Base-by-base conservation (phyloP, 2,888 invertebrate species). In the Nemoura dubitans region DNA sequence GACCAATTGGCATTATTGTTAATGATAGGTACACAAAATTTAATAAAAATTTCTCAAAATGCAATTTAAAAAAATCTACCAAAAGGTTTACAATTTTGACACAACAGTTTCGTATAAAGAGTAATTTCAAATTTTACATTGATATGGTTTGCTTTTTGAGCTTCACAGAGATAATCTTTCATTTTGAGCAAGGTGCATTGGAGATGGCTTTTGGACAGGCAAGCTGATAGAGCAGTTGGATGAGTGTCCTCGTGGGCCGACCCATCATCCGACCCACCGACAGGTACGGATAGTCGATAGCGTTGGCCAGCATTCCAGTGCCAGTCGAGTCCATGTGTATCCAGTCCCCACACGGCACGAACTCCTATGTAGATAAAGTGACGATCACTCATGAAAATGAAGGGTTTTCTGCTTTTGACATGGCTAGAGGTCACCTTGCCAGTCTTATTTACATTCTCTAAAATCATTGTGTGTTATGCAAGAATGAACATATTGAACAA, bases 281-380 rank as follows among this genome's bases (percentile, higher is more conserved):
- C 86, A 95, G 91, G 91, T 96, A 96, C 0, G 95, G 93, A 88
- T 94, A 92, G 87, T 94, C 93, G 88, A 93, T 93, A 88, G 91
- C 59, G 76, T 94, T 94, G 83, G 95, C 94, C 86, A 93, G 92
- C 92, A 96, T 95, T 0, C 96, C 95, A 27, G 81, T 42, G 89
- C 96, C 96, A 88, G 95, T 95, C 0, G 96, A 96, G 91, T 97
- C 97, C 88, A 97, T 92, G 90, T 97, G 97, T 89, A 96, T 91
- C 97, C 97, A 97, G 88, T 94, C 93, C 28, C 93, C 94, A 89
- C 95, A 95, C 5, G 94, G 94, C 0, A 95, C 93, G 89, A 95
- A 95, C 90, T 96, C 95, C 78, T 93, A 93, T 0, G 26, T n/a
- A 43, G 21, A 16, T 5, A 82, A 25, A 26, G 28, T 36, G 36